Evolutionary conservation across 1,140 invertebrate species (phyloP), one percentile per base, ranked within the genome.

Genomic region (Thaumetopoea pityocampa): DNA sequence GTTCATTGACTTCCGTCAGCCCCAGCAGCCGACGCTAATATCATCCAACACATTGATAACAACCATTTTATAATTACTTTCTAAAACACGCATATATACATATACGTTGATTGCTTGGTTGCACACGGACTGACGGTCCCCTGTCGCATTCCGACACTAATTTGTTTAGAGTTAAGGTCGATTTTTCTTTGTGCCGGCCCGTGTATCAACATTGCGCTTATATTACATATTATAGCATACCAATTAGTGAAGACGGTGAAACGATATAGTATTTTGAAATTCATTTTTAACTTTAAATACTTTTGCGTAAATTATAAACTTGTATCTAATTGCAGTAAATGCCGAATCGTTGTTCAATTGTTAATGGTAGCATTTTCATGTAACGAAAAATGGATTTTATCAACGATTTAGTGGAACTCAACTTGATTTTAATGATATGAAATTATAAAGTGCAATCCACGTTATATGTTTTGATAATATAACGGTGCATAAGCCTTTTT

Each of bases 111-210:
- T 68, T 38, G 68, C 66, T 71, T 64, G 42, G 51, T 51, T 51
- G 63, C 66, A 67, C 68, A 47, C 65, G 67, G 62, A 57, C 49
- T 43, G 52, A 56, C 61, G 64, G 49, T 47, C 29, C 40, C 35
- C 53, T 52, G 64, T 67, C 70, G 67, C 71, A 80, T 76, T 80
- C 73, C 73, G 73, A 71, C 62, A 68, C 57, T 81, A 62, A 67
- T 74, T 61, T 37, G 34, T 55, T 62, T 74, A 73, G 60, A 20
- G 41, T 67, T 78, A 77, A 77, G 68, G 59, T 73, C 64, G 51
- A 67, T 77, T 78, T 72, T 71, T 50, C 55, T 64, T 58, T 63
- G 66, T 38, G 66, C 52, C 62, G 64, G 64, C 55, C 66, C 50
- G 27, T 6, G 14, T 23, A 11, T 29, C 10, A 41, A n/a, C 16